phyloP scores from a whole-genome alignment of 64 coral and sea anemone genomes.

The Acropora yongei region DNA sequence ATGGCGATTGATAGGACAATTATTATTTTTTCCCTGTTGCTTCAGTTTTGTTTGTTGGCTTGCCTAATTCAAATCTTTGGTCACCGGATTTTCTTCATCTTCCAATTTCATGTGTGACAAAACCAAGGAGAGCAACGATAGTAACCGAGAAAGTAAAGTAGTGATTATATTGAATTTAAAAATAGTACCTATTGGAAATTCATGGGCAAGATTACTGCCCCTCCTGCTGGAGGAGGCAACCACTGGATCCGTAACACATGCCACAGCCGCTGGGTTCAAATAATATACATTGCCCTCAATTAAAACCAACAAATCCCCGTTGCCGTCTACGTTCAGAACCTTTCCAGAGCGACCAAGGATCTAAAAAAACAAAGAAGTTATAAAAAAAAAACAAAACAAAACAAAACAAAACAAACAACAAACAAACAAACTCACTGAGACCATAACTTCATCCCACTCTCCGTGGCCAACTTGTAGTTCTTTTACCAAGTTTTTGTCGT shows the following conservation, averaged over 20 bases:
- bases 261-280: constrained; percentile 41
- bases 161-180: too few relatives aligned
- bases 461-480: constrained; percentile 63
- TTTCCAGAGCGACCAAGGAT: constrained; percentile 60
- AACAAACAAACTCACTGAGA: constrained; percentile 19
- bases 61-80: too few relatives aligned
- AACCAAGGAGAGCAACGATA: too few relatives aligned
- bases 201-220: neutral
- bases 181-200: neutral
- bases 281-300: constrained; percentile 40
- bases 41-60: too few relatives aligned
- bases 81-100: too few relatives aligned
- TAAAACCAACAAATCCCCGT: constrained; percentile 10
- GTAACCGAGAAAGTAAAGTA: too few relatives aligned
- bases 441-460: constrained; percentile 56
- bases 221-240: neutral
- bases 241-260: constrained; percentile 17
- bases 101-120: too few relatives aligned
- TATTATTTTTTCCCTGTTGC: too few relatives aligned
- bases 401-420: too few relatives aligned
- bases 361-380: neutral
- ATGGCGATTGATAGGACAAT: too few relatives aligned
- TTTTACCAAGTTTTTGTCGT: constrained; percentile 44
- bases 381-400: too few relatives aligned
- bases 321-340: constrained; percentile 19